Evolutionary conservation across 2,888 invertebrate species (phyloP).

Genomic region (Lochmaea crataegi): DNA sequence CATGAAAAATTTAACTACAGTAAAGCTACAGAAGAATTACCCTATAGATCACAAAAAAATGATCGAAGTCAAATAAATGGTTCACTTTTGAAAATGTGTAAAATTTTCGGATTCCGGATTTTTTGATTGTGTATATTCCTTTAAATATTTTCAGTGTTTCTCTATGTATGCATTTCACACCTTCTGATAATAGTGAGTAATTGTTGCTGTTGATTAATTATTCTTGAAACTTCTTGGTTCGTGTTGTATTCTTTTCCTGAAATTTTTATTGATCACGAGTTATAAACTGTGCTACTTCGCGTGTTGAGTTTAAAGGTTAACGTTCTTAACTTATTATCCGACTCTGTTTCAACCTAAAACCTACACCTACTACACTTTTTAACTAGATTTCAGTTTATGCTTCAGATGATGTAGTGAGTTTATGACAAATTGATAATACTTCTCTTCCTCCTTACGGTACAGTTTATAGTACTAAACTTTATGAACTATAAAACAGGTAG

Average conservation of each 20-base stretch:
- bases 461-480: neutral
- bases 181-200: too few species aligned
- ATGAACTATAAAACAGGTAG: conserved; percentile 1
- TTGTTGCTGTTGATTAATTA: too few species aligned
- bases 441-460: neutral
- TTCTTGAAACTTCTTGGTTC: neutral
- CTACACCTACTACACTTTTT: neutral
- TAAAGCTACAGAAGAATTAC: too few species aligned
- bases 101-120: too few species aligned
- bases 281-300: neutral
- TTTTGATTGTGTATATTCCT: too few species aligned
- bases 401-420: neutral
- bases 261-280: too few species aligned
- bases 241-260: neutral
- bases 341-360: neutral
- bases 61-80: too few species aligned
- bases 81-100: too few species aligned
- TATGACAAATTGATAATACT: neutral
- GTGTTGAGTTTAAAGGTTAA: neutral
- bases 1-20: too few species aligned
- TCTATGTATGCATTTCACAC: too few species aligned
- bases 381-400: conserved; percentile 1
- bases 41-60: too few species aligned
- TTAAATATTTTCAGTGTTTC: too few species aligned
- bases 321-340: neutral